Conservation (phyloP, 2,797 vertebrate species). For the Rhabdomys pumilio region DNA sequence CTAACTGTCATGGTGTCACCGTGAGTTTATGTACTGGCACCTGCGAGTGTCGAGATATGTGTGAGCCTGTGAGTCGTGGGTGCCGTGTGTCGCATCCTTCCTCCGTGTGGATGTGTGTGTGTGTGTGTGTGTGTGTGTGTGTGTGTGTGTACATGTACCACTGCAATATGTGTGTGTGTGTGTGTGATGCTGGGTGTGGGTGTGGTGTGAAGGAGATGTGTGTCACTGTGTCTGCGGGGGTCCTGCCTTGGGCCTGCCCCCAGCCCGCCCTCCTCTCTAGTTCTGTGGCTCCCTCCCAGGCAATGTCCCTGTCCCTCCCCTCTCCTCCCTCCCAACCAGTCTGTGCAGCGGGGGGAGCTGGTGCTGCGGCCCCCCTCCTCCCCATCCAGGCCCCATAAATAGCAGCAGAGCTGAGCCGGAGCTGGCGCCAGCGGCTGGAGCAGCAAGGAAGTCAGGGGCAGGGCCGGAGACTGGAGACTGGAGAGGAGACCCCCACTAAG, state of each 20-base stretch:
- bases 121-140: constrained; percentile 61
- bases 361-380: constrained; percentile 84
- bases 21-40: constrained; percentile 71
- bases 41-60: constrained; percentile 72
- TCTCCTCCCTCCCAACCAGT: constrained; percentile 79
- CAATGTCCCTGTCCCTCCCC: constrained; percentile 81
- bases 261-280: constrained; percentile 67
- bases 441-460: constrained; percentile 77
- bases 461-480: constrained; percentile 59
- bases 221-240: constrained; percentile 81
- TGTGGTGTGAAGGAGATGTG: constrained; percentile 76
- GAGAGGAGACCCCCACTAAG: constrained; percentile 66
- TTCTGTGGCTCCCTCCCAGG: constrained; percentile 75
- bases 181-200: constrained; percentile 76
- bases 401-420: constrained; percentile 84
- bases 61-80: constrained; percentile 77
- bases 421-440: constrained; percentile 84
- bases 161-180: constrained; percentile 65
- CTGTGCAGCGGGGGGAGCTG: constrained; percentile 79
- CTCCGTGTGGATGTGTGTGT: constrained; percentile 56
- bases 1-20: constrained; percentile 67
- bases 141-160: background rate
- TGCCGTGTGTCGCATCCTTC: constrained; percentile 63
- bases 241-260: constrained; percentile 78
- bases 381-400: constrained; percentile 86